phyloP scores from a whole-genome alignment of 2,888 invertebrate species.

The Cheilosia scutellata region DNA sequence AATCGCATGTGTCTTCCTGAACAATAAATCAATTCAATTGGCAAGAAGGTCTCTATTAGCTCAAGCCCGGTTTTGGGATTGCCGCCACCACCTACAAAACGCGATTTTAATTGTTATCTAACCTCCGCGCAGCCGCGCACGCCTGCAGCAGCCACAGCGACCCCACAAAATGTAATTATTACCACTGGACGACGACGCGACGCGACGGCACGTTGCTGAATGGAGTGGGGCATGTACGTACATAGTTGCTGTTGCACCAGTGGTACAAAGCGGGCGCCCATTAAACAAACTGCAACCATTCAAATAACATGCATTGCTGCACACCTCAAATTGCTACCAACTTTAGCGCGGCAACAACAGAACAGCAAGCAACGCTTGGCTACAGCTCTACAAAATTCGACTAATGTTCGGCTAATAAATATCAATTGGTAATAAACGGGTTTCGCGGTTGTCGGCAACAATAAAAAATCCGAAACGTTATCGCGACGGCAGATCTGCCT shows the following conservation, averaged over 20 bases:
- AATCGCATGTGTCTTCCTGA: constrained; percentile 61
- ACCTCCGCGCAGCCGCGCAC: constrained; percentile 42
- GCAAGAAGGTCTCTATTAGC: constrained; percentile 73
- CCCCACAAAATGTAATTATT: constrained; percentile 41
- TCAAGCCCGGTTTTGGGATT: constrained; percentile 54
- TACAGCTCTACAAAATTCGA: constrained; percentile 71
- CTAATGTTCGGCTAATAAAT: constrained; percentile 76
- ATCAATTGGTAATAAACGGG: constrained; percentile 75
- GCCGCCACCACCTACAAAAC: constrained; percentile 71
- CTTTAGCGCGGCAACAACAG: constrained; percentile 49
- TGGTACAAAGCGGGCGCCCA: constrained; percentile 73
- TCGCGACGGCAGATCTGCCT: constrained; percentile 68
- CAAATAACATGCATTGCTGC: constrained; percentile 76
- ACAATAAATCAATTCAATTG: constrained; percentile 71
- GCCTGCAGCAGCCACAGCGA: constrained; percentile 52
- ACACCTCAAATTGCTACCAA: constrained; percentile 73
- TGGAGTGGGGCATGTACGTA: neutral
- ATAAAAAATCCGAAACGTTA: constrained; percentile 67
- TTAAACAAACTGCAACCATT: constrained; percentile 75
- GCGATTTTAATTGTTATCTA: constrained; percentile 74
- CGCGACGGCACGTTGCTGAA: too few species aligned
- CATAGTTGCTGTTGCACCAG: constrained; percentile 11
- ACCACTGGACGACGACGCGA: constrained; percentile 14
- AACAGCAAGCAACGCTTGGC: constrained; percentile 1
- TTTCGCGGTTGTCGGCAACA: constrained; percentile 73